Percentiles rank a stretch among this genome's conserved stretches.
Conservation (phyloP, 1,140 invertebrate genomes). For the Melipona quadrifasciata region DNA sequence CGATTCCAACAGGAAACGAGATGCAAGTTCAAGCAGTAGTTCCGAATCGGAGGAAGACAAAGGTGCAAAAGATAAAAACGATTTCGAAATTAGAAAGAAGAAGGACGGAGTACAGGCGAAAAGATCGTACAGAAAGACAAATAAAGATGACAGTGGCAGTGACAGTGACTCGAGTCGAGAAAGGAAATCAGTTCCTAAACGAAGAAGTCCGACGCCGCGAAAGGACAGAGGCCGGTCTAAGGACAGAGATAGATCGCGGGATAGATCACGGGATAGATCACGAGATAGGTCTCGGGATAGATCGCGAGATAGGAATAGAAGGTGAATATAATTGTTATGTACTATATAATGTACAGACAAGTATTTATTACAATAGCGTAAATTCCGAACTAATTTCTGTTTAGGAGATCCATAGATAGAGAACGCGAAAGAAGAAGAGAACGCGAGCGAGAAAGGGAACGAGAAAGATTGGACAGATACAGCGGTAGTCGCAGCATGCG, state of each 20-base stretch:
- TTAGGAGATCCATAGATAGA: constrained; percentile 76
- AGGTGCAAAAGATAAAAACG: constrained; percentile 83
- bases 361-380: neutral
- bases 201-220: constrained; percentile 74
- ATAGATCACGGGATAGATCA: constrained; percentile 70
- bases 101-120: constrained; percentile 91
- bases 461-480: constrained; percentile 81
- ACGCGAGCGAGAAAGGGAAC: constrained; percentile 78
- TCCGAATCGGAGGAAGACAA: constrained; percentile 78
- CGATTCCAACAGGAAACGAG: constrained; percentile 74
- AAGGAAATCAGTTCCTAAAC: constrained; percentile 75
- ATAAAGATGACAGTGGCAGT: constrained; percentile 88
- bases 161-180: constrained; percentile 82
- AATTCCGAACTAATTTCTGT: neutral
- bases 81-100: constrained; percentile 89
- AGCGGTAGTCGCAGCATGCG: constrained; percentile 79
- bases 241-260: constrained; percentile 74
- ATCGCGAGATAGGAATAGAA: constrained; percentile 68
- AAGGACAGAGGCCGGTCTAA: constrained; percentile 78
- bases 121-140: constrained; percentile 91
- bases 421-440: constrained; percentile 80
- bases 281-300: constrained; percentile 69
- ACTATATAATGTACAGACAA: no score
- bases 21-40: constrained; percentile 75
- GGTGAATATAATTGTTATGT: constrained; percentile 38